Percentiles rank a stretch among this genome's conserved stretches.
These are phyloP conservation scores for Etheostoma perlongum DNA, from an alignment of 2,797 vertebrate genomes.

Conservation along the genomic window DNA sequence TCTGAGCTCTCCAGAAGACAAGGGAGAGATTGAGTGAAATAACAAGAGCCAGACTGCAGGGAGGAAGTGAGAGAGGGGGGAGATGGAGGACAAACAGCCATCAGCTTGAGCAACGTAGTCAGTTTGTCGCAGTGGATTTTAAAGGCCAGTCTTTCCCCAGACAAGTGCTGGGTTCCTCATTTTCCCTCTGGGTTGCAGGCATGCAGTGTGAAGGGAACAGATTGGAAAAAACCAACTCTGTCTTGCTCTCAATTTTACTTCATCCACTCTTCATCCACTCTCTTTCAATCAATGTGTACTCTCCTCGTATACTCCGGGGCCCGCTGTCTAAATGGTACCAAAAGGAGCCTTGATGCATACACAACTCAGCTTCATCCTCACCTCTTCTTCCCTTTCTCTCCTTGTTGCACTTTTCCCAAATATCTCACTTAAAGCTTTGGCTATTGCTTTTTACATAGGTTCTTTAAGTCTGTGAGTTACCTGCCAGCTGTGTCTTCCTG, in stretches of 20 bases:
- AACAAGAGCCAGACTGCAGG: constrained; percentile 61
- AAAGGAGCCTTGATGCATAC: constrained; percentile 60
- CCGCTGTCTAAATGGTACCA: constrained; percentile 81
- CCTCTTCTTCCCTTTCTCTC: constrained; percentile 5
- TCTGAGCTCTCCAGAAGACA: constrained; percentile 68
- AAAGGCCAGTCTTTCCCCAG: constrained; percentile 67
- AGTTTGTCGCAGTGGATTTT: constrained; percentile 60
- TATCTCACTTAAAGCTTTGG: constrained; percentile 28
- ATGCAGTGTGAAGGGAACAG: constrained; percentile 42
- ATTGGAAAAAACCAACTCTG: constrained; percentile 32
- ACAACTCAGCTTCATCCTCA: constrained; percentile 28
- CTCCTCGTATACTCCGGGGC: constrained; percentile 64
- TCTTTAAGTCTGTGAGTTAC: constrained; percentile 54
- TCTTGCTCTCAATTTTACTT: constrained; percentile 55
- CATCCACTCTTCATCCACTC: constrained; percentile 39
- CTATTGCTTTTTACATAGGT: constrained; percentile 29
- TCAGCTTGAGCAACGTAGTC: constrained; percentile 63
- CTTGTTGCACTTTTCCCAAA: constrained; percentile 5
- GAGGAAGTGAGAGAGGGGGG: constrained; percentile 39
- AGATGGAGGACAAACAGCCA: constrained; percentile 62
- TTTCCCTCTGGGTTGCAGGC: constrained; percentile 22
- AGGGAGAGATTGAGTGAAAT: constrained; percentile 62
- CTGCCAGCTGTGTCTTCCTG: constrained; percentile 56
- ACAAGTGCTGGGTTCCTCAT: constrained; percentile 49
- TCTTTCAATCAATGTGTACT: constrained; percentile 75